Evolutionary conservation across 2,113 vertebrate genomes (phyloP), one percentile per base, ranked within the genome.

Genomic region (Gallinago paraguaiae): DNA sequence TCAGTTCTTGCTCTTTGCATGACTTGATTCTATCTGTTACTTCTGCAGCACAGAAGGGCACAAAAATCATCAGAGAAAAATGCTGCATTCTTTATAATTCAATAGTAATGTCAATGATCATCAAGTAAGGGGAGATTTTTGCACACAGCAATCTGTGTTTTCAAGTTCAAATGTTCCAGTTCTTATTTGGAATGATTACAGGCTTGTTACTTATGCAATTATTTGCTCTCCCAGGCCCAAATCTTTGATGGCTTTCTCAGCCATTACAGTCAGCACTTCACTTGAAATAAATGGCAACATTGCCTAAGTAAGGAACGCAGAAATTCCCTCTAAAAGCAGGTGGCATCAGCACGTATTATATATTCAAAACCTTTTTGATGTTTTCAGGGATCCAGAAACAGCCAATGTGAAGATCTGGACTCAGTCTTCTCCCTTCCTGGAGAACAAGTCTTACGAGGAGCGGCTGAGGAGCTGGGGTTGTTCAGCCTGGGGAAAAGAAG

Each of bases 211-310:
- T 90, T 78, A 83, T 14, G 59, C 79, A 95, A 90, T 90, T 88
- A 96, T 88, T 96, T 94, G 92, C 92, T 93, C 82, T 69, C 75
- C 59, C 95, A 77, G 82, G 65, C 39, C 61, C 39, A 91, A 84
- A 79, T 91, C 88, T 82, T 83, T 0, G 0, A 86, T 43, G 71
- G 41, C 31, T 93, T 91, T 82, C 78, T 91, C 78, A 90, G 63
- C 35, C 75, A 87, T 80, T 80, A 61, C 35, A 71, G 48, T 53
- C 81, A 92, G 84, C 63, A 54, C 39, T 78, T 74, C 75, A 43
- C 56, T 69, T 80, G 33, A 84, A 93, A 92, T 56, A 68, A 92
- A 84, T 1, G 19, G 78, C 50, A 92, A 39, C 0, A 0, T 8
- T 82, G 35, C 35, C 72, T 53, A 31, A 53, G 65, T 28, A 79